Conservation (phyloP, 2,888 invertebrate species). For the Yponomeuta malinellus region DNA sequence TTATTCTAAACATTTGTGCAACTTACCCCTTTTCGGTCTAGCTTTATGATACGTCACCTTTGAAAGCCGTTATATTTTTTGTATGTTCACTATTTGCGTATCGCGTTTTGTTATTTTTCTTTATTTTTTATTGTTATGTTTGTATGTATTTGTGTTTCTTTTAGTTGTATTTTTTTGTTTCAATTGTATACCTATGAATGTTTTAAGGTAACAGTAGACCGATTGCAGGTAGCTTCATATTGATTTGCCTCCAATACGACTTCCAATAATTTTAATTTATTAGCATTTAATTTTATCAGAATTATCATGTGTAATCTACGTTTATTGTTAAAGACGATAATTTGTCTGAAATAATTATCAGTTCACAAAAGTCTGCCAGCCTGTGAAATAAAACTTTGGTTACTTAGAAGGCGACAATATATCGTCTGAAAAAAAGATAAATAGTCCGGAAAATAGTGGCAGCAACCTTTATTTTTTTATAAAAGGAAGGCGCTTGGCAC, state of each 20-base stretch:
- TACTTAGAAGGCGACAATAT: conserved; percentile 31
- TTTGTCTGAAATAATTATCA: conserved; percentile 50
- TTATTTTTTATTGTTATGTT: conserved; percentile 64
- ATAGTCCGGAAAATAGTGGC: too few species aligned
- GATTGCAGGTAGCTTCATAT: conserved; percentile 38
- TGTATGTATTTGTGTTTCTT: conserved; percentile 72
- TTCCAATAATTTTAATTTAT: conserved; percentile 63
- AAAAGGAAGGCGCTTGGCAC: too few species aligned
- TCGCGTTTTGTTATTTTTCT: conserved; percentile 55
- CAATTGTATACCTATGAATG: conserved; percentile 36
- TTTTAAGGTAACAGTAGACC: conserved; percentile 15
- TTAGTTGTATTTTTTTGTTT: conserved; percentile 61
- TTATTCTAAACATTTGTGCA: neutral
- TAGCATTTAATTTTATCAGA: conserved; percentile 22
- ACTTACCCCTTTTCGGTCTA: conserved; percentile 24
- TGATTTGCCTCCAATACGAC: conserved; percentile 66
- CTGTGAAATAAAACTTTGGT: conserved; percentile 60
- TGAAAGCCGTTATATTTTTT: conserved; percentile 20
- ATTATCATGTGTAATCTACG: conserved; percentile 64
- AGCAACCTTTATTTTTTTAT: too few species aligned
- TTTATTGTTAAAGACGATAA: conserved; percentile 70
- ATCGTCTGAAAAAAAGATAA: too few species aligned
- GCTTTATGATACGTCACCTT: conserved; percentile 37
- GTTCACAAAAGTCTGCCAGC: conserved; percentile 64
- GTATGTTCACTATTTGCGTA: conserved; percentile 56